Percentiles rank a stretch among this genome's conserved stretches.
Conservation (phyloP, 2,113 vertebrate genomes). For the Nothobranchius furzeri region DNA sequence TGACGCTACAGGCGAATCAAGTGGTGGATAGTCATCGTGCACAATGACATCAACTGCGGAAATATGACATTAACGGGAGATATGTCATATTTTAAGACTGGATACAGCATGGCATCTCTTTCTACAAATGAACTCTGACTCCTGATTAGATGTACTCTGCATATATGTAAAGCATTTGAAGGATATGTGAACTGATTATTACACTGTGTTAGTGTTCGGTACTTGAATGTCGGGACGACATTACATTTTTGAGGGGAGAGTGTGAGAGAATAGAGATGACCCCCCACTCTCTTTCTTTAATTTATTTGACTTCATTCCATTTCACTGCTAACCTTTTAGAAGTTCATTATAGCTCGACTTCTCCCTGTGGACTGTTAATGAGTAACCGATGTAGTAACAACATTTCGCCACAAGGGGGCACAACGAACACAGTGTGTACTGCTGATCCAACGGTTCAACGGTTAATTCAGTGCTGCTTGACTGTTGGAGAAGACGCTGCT, state of each 20-base stretch:
- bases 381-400: no score
- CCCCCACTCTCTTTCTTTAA: no score
- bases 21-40: conserved; percentile 2
- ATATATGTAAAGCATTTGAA: background rate
- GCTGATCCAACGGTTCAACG: no score
- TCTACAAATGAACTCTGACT: background rate
- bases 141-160: background rate
- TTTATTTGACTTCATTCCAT: no score
- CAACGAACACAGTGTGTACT: no score
- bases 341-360: no score
- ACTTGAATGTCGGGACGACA: background rate
- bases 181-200: background rate
- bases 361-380: no score
- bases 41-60: background rate
- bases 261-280: background rate
- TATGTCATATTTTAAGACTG: background rate
- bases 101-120: background rate
- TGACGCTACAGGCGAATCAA: background rate
- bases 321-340: no score
- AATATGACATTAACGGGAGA: background rate
- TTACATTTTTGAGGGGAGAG: conserved; percentile 5
- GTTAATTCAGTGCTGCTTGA: no score
- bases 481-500: no score
- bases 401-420: no score
- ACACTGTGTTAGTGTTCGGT: background rate